Conservation (phyloP, 30 jellyfish, hydroid and myxozoan species). For the Aurelia aurita region DNA sequence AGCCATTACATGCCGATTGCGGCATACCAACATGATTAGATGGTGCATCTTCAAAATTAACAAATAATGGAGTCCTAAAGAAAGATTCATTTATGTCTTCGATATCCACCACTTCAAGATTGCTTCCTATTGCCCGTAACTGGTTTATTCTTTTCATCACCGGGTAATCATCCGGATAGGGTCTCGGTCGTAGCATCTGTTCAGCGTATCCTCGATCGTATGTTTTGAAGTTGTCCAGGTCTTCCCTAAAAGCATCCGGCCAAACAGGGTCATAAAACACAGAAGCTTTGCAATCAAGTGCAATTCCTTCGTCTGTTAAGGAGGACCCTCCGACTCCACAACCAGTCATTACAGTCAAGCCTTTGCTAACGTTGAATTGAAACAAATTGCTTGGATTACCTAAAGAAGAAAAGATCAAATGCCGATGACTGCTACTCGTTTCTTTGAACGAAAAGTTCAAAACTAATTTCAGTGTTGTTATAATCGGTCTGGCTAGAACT, state of each 20-base stretch:
- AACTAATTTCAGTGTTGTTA: no score
- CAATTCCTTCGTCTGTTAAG: slow-evolving; percentile 92
- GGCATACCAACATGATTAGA: slow-evolving; percentile 94
- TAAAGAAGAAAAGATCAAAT: slow-evolving; percentile 17
- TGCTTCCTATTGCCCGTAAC: slow-evolving; percentile 79
- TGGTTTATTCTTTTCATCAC: slow-evolving; percentile 86
- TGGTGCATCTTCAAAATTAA: slow-evolving; percentile 94
- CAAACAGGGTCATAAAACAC: slow-evolving; percentile 96
- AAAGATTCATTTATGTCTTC: slow-evolving; percentile 94
- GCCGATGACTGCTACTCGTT: no score
- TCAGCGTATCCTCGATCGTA: slow-evolving; percentile 88
- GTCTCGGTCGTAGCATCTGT: slow-evolving; percentile 96
- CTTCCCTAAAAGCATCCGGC: slow-evolving; percentile 98
- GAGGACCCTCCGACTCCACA: slow-evolving; percentile 99
- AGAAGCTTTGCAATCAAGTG: slow-evolving; percentile 96
- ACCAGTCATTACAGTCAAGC: slow-evolving; percentile 88
- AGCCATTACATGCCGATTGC: slow-evolving; percentile 98
- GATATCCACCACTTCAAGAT: slow-evolving; percentile 79
- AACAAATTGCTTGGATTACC: slow-evolving; percentile 94
- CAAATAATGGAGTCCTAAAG: slow-evolving; percentile 87
- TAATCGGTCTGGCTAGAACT: no score
- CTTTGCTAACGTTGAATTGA: slow-evolving; percentile 85
- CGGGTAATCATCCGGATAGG: slow-evolving; percentile 98
- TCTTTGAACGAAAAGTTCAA: no score
- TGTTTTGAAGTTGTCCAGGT: slow-evolving; percentile 84